Conservation (phyloP, 2,888 invertebrate species). For the Diarsia rubi region DNA sequence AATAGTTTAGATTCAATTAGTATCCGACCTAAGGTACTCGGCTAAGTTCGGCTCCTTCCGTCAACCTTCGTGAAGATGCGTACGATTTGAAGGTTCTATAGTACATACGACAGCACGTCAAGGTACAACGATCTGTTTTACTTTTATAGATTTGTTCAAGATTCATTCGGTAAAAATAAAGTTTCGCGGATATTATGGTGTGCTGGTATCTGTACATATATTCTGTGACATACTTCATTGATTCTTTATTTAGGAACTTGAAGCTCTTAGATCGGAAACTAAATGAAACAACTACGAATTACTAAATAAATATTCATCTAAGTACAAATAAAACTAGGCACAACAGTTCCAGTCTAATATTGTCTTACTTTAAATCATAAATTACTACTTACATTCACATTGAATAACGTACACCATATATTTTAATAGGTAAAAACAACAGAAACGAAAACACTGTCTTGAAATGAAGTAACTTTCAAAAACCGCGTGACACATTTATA, state of each 20-base stretch:
- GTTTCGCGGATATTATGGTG: too few relatives aligned
- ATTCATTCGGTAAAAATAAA: too few relatives aligned
- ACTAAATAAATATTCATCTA: constrained; percentile 42
- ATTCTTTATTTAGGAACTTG: background rate
- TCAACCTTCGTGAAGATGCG: background rate
- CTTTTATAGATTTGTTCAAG: background rate
- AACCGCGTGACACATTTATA: background rate
- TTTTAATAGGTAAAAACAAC: constrained; percentile 29
- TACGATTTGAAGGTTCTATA: too few relatives aligned
- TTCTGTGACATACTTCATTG: background rate
- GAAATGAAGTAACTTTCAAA: constrained; percentile 31
- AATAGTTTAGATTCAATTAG: constrained; percentile 29
- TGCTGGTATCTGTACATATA: background rate
- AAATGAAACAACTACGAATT: constrained; percentile 17
- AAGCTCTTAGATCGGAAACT: constrained; percentile 20
- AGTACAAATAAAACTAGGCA: constrained; percentile 67
- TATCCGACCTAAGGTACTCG: constrained; percentile 28
- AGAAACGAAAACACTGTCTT: constrained; percentile 24
- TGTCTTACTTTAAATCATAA: constrained; percentile 61
- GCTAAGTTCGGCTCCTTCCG: constrained; percentile 8
- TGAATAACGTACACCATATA: constrained; percentile 38
- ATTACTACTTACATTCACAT: constrained; percentile 42
- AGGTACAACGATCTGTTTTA: background rate
- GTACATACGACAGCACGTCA: too few relatives aligned
- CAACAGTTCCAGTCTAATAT: constrained; percentile 72